Percentiles rank a stretch among this genome's conserved stretches.
Conservation (phyloP, 2,113 vertebrate species). For the Datnioides undecimradiatus region DNA sequence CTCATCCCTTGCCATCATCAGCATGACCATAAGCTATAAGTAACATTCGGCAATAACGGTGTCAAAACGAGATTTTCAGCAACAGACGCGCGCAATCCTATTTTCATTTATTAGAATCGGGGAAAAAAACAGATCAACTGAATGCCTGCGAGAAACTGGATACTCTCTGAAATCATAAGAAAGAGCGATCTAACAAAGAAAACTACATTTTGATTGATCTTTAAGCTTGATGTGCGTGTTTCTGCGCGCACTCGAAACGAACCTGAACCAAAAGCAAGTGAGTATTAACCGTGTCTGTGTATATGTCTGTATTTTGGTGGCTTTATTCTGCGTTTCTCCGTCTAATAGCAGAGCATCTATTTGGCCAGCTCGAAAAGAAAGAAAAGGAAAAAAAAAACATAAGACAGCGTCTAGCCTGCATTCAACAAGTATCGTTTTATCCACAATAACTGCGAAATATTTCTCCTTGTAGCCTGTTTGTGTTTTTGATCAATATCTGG, state of each 20-base stretch:
- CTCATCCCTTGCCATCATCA: slow-evolving; percentile 71
- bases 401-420: slow-evolving; percentile 59
- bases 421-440: slow-evolving; percentile 84
- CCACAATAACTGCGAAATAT: slow-evolving; percentile 22
- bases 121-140: slow-evolving; percentile 34
- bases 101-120: slow-evolving; percentile 53
- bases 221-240: slow-evolving; percentile 77
- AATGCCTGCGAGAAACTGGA: slow-evolving; percentile 78
- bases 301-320: slow-evolving; percentile 64
- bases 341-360: slow-evolving; percentile 17
- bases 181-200: slow-evolving; percentile 70
- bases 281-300: slow-evolving; percentile 80
- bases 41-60: slow-evolving; percentile 75
- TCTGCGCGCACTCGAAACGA: slow-evolving; percentile 76
- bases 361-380: slow-evolving; percentile 11
- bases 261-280: slow-evolving; percentile 81
- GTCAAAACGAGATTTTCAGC: slow-evolving; percentile 60
- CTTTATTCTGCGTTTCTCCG: slow-evolving; percentile 54
- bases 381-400: not conserved
- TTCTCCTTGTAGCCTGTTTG: slow-evolving; percentile 15
- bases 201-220: slow-evolving; percentile 76
- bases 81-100: slow-evolving; percentile 63
- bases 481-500: slow-evolving; percentile 30
- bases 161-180: slow-evolving; percentile 67
- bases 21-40: slow-evolving; percentile 74